phyloP scores from a whole-genome alignment of 2,888 invertebrate genomes.

The Heterodera filipjevi region DNA sequence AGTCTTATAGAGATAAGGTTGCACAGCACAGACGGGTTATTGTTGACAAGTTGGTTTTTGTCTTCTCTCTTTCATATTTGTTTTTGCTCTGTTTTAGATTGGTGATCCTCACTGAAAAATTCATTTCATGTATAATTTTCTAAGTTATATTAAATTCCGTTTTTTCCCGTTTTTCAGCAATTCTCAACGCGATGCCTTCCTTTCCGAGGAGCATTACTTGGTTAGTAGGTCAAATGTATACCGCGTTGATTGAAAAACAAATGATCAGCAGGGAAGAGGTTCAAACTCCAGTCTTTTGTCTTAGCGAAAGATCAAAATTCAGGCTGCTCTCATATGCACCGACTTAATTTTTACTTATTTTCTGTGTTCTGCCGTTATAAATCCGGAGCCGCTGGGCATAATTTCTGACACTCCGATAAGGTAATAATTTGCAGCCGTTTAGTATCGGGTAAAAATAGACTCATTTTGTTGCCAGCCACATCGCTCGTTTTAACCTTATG shows the following conservation, averaged over 20 bases:
- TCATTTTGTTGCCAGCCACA: slow-evolving; percentile 68
- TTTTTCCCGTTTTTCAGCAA: no score
- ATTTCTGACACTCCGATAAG: slow-evolving; percentile 82
- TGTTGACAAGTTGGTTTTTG: slow-evolving; percentile 71
- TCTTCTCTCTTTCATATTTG: slow-evolving; percentile 37
- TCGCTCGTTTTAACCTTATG: slow-evolving; percentile 80
- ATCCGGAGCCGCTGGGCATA: slow-evolving; percentile 87
- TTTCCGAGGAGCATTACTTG: slow-evolving; percentile 85
- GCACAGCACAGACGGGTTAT: slow-evolving; percentile 75
- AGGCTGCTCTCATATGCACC: slow-evolving; percentile 74
- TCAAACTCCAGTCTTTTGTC: neutral
- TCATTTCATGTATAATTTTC: slow-evolving; percentile 4
- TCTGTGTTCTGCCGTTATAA: slow-evolving; percentile 92
- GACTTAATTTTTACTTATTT: slow-evolving; percentile 90
- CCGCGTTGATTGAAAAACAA: slow-evolving; percentile 56
- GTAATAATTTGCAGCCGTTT: slow-evolving; percentile 67
- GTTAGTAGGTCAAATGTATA: slow-evolving; percentile 85
- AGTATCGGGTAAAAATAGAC: neutral
- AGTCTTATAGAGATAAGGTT: slow-evolving; percentile 75
- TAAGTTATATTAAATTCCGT: slow-evolving; percentile 3
- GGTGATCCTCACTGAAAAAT: slow-evolving; percentile 6
- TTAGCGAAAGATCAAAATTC: slow-evolving; percentile 11
- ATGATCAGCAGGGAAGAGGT: slow-evolving; percentile 44
- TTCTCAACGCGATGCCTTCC: slow-evolving; percentile 45
- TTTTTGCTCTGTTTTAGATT: slow-evolving; percentile 25